A percentile compares a stretch with the other conserved stretches of the same genome.
Conservation (phyloP, 2,113 vertebrate species). For the Asarcornis scutulata region DNA sequence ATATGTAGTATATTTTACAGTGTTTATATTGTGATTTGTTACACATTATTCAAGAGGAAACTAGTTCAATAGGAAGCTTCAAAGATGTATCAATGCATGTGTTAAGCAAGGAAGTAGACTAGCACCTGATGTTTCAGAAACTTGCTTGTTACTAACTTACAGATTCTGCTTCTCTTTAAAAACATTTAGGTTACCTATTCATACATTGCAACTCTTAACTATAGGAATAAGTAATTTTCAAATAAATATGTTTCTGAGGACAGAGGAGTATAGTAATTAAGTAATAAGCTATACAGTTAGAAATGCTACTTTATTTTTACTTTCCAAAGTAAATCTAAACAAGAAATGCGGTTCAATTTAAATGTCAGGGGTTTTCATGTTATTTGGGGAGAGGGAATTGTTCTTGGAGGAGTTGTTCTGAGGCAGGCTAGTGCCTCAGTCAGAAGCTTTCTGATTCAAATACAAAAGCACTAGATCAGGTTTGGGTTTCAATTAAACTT, state of each 20-base stretch:
- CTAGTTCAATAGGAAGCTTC: not conserved
- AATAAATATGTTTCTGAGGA: not conserved
- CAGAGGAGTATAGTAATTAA: not conserved
- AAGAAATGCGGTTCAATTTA: not conserved
- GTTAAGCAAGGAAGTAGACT: not conserved
- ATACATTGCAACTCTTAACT: not conserved
- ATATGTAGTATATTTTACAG: not conserved
- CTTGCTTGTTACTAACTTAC: not conserved
- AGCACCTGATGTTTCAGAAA: not conserved
- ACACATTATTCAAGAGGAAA: not conserved
- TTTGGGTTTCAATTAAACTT: not conserved
- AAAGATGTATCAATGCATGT: not conserved
- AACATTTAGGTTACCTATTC: not conserved
- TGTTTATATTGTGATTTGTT: not conserved
- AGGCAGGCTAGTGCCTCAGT: not conserved
- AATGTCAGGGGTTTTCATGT: not conserved
- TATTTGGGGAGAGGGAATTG: not conserved
- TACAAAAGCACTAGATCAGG: not conserved
- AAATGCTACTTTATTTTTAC: not conserved
- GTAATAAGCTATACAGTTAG: not conserved
- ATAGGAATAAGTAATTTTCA: not conserved
- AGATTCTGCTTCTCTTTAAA: not conserved
- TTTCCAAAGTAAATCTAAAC: not conserved
- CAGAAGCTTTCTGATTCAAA: not conserved
- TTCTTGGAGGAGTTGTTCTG: not conserved